Percentiles rank a stretch among this genome's conserved stretches.
Evolutionary conservation across 2,797 vertebrate species (phyloP).

Genomic region (Falco berigora): DNA sequence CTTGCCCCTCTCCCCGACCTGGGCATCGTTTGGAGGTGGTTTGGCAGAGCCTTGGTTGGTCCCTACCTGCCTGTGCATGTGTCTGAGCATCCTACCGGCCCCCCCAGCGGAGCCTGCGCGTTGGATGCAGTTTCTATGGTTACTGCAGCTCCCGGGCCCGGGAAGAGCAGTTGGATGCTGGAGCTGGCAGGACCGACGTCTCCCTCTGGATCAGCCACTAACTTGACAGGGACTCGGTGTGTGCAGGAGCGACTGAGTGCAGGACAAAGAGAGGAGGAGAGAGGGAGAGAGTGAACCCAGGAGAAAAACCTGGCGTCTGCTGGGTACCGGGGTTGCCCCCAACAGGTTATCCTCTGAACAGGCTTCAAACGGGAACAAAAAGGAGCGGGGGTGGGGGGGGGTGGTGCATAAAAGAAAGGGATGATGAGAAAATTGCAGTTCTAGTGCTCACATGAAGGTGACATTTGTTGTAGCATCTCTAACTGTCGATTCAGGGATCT

Average conservation of each 20-base stretch:
- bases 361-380: background rate
- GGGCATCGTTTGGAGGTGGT: background rate
- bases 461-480: conserved; percentile 53
- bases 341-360: conserved; percentile 30
- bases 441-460: conserved; percentile 37
- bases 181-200: conserved; percentile 65
- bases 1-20: background rate
- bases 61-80: conserved; percentile 42
- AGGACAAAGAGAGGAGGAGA: conserved; percentile 63
- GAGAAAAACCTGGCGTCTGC: background rate
- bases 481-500: background rate
- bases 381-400: background rate
- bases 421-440: conserved; percentile 49
- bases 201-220: conserved; percentile 72
- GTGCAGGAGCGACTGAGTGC: conserved; percentile 43
- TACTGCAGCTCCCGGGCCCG: conserved; percentile 69
- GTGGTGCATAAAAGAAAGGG: background rate
- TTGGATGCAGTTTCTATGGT: conserved; percentile 84
- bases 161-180: conserved; percentile 70
- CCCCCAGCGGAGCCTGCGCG: conserved; percentile 67
- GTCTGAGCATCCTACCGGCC: conserved; percentile 6
- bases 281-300: background rate
- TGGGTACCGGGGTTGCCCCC: conserved; percentile 32
- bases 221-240: conserved; percentile 67
- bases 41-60: background rate